Conservation (phyloP, 2,113 vertebrate species). For the Nansenia antarctica region DNA sequence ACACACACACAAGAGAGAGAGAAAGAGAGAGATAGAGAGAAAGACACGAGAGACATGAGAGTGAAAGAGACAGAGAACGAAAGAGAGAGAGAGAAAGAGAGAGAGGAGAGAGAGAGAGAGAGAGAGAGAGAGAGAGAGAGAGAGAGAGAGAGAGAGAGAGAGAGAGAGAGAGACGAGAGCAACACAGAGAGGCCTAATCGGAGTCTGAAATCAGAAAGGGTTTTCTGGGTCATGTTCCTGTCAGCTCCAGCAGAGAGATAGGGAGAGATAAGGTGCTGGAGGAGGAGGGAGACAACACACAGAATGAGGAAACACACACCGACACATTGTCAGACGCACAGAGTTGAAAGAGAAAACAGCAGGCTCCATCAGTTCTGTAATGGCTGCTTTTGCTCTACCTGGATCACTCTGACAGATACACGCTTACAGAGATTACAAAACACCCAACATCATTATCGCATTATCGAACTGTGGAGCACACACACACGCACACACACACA, state of each 20-base stretch:
- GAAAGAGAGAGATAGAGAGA: too few species aligned
- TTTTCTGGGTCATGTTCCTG: conserved; percentile 56
- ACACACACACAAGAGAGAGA: too few species aligned
- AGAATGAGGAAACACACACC: background rate
- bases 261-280: conserved; percentile 6
- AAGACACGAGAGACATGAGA: too few species aligned
- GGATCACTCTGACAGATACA: background rate
- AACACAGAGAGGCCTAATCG: conserved; percentile 18
- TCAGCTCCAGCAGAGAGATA: conserved; percentile 23
- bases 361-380: background rate
- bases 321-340: background rate
- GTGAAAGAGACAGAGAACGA: background rate
- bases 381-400: background rate
- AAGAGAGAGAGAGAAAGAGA: background rate
- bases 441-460: background rate
- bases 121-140: background rate
- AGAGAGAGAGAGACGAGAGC: background rate
- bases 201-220: conserved; percentile 39
- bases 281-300: background rate
- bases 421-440: background rate
- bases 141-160: background rate
- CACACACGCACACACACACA: conserved; percentile 14
- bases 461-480: background rate
- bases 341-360: too few species aligned
- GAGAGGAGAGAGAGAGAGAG: background rate